phyloP scores from a whole-genome alignment of 2,113 vertebrate genomes.

The Mastomys natalensis region DNA sequence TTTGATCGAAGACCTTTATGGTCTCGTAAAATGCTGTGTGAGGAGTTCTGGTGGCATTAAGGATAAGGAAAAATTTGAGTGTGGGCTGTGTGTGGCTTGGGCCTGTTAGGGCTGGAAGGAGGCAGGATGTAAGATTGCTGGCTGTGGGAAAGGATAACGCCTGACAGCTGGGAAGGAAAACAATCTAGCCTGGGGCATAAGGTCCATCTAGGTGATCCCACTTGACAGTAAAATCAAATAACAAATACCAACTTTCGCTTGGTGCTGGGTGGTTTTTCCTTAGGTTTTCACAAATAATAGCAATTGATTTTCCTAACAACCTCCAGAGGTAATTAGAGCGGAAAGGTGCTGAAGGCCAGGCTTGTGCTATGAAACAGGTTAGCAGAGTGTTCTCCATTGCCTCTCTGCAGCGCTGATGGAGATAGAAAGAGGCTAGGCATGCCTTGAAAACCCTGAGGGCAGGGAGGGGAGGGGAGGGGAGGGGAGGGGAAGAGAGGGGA shows the following conservation, averaged over 20 bases:
- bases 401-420: not conserved
- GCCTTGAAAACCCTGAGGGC: not conserved
- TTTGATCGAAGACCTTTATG: not conserved
- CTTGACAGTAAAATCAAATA: constrained; percentile 7
- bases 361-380: not conserved
- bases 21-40: not conserved
- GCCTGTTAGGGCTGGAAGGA: not conserved
- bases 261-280: constrained; percentile 13
- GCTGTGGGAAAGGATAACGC: not conserved
- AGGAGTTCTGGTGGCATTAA: not conserved
- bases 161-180: not conserved
- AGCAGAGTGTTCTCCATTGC: not conserved
- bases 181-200: no score
- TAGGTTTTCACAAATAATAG: constrained; percentile 55
- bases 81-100: not conserved
- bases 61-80: not conserved
- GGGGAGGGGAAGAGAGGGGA: no score
- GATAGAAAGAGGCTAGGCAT: not conserved
- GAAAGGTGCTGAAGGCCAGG: not conserved
- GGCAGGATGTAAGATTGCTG: not conserved
- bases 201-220: not conserved
- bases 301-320: constrained; percentile 46
- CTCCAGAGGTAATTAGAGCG: constrained; percentile 22
- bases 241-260: not conserved
- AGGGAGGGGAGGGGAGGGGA: no score